Percentiles rank a stretch among this genome's conserved stretches.
Conservation (phyloP, 2,888 invertebrate species). For the Leptothorax acervorum region DNA sequence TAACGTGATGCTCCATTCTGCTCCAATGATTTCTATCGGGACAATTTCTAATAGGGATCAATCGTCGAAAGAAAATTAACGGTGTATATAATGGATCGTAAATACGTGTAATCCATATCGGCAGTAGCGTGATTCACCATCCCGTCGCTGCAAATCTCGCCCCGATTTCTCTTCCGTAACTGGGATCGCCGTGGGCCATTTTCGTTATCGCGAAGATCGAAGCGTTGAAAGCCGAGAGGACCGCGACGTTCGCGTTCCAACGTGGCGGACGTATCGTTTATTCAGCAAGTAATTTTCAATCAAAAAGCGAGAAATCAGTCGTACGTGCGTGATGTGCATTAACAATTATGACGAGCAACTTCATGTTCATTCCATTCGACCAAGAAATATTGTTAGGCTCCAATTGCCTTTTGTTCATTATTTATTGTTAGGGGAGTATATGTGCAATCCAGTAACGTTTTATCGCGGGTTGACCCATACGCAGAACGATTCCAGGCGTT, state of each 20-base stretch:
- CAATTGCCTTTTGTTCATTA: too few species aligned
- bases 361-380: background rate
- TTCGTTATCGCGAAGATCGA: background rate
- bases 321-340: background rate
- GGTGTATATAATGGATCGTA: background rate
- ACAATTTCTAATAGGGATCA: background rate
- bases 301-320: background rate
- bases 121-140: background rate
- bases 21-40: background rate
- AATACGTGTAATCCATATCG: background rate
- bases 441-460: background rate
- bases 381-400: background rate
- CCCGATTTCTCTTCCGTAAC: background rate
- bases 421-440: background rate
- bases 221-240: background rate
- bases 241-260: too few species aligned
- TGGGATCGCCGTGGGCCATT: background rate
- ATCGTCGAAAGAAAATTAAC: background rate
- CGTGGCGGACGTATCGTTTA: too few species aligned
- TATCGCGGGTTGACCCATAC: background rate
- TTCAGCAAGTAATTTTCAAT: too few species aligned
- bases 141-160: too few species aligned
- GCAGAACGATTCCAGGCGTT: background rate
- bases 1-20: background rate
- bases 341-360: background rate